These are phyloP conservation scores for Portevinia maculata DNA, from an alignment of 2,888 invertebrate species.

Conservation along the genomic window DNA sequence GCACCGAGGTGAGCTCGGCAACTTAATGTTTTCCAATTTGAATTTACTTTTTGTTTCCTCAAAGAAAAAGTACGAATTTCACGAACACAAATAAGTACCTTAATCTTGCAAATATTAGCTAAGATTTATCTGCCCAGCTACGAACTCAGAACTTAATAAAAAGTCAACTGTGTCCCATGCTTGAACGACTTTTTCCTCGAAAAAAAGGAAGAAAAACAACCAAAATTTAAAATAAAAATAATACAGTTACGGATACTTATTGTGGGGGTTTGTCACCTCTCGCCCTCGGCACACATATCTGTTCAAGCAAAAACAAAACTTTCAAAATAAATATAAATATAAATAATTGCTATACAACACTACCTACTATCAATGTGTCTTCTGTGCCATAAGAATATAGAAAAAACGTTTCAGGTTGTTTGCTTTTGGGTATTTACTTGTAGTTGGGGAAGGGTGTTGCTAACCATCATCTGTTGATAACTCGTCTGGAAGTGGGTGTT, in stretches of 20 bases:
- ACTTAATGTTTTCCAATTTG: constrained; percentile 24
- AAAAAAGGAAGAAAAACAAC: not conserved
- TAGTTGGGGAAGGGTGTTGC: not conserved
- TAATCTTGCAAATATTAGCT: constrained; percentile 50
- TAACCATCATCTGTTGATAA: constrained; percentile 33
- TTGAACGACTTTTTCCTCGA: constrained; percentile 38
- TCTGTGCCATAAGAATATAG: constrained; percentile 11
- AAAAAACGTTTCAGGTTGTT: constrained; percentile 13
- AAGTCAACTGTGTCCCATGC: constrained; percentile 49
- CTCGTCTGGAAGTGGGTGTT: not conserved
- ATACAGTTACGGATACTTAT: constrained; percentile 22
- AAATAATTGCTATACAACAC: not conserved
- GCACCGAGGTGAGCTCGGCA: constrained; percentile 8
- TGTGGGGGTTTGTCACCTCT: not conserved
- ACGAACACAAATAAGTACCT: constrained; percentile 32
- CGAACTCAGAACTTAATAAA: constrained; percentile 40
- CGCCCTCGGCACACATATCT: constrained; percentile 14
- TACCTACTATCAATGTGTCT: constrained; percentile 14
- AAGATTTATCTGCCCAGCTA: constrained; percentile 47
- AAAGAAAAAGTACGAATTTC: constrained; percentile 26
- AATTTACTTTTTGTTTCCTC: not conserved
- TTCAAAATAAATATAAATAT: too few species aligned
- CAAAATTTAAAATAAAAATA: constrained; percentile 20
- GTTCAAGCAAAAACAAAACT: constrained; percentile 29
- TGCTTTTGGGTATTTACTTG: not conserved